Percentiles rank a stretch among this genome's conserved stretches.
Conservation (phyloP, 2,888 invertebrate genomes). For the Caenorhabditis wallacei region DNA sequence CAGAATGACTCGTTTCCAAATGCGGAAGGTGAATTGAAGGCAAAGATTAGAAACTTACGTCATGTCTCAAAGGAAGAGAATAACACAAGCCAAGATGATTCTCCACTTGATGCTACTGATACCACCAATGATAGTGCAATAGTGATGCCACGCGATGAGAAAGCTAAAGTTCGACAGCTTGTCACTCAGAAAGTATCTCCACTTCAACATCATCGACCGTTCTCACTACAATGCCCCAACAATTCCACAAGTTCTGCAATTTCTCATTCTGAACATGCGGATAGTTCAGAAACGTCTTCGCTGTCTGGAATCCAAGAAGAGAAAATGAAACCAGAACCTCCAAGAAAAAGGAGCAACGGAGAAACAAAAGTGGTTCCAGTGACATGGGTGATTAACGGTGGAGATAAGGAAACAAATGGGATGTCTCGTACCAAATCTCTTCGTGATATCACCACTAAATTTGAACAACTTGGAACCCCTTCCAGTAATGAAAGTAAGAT, state of each 20-base stretch:
- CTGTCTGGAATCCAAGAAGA: slow-evolving; percentile 48
- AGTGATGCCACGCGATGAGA: slow-evolving; percentile 62
- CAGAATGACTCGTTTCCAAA: slow-evolving; percentile 56
- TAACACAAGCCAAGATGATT: slow-evolving; percentile 46
- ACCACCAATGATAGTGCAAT: slow-evolving; percentile 39
- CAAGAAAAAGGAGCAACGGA: slow-evolving; percentile 31
- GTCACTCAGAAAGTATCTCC: slow-evolving; percentile 82
- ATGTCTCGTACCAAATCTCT: slow-evolving; percentile 79
- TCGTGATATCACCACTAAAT: slow-evolving; percentile 77
- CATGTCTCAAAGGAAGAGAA: slow-evolving; percentile 73
- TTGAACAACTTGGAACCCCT: slow-evolving; percentile 71
- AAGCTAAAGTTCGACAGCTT: slow-evolving; percentile 78
- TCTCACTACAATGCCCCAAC: slow-evolving; percentile 76
- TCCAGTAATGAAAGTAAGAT: slow-evolving; percentile 36
- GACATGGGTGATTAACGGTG: slow-evolving; percentile 56
- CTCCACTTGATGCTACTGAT: slow-evolving; percentile 40
- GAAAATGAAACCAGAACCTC: slow-evolving; percentile 21
- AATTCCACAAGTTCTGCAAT: slow-evolving; percentile 58
- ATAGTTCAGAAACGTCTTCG: slow-evolving; percentile 58
- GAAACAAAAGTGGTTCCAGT: slow-evolving; percentile 51
- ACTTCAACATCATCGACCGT: slow-evolving; percentile 82
- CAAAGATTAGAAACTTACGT: slow-evolving; percentile 77
- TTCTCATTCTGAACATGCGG: slow-evolving; percentile 42
- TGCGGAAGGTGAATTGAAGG: slow-evolving; percentile 75
- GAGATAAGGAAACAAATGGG: slow-evolving; percentile 47